phyloP scores from a whole-genome alignment of 2,888 invertebrate genomes.

The Acanthosepion pharaonis region DNA sequence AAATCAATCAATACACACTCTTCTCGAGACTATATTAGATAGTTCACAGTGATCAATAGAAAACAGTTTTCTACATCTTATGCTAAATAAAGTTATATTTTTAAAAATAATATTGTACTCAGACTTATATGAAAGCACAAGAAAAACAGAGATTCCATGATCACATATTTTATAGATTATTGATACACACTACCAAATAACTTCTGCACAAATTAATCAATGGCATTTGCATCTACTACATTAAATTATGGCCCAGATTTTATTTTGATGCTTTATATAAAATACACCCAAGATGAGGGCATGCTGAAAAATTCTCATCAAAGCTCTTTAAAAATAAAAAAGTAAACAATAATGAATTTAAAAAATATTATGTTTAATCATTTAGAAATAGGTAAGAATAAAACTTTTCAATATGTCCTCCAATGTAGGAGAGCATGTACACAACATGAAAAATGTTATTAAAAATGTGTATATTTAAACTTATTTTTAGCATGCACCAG shows the following conservation, averaged over 20 bases:
- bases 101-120: background rate
- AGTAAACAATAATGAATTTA: no score
- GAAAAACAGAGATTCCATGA: no score
- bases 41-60: background rate
- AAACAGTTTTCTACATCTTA: background rate
- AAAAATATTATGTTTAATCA: no score
- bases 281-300: background rate
- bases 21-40: background rate
- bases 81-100: background rate
- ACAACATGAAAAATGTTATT: no score
- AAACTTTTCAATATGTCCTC: no score
- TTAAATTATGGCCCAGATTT: background rate
- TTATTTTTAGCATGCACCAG: no score
- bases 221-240: background rate
- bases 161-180: background rate
- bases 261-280: background rate
- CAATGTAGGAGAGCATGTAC: no score
- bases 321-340: no score
- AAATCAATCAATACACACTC: constrained; percentile 33
- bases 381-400: no score
- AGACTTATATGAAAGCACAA: no score
- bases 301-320: no score
- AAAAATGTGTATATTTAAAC: no score
- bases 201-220: background rate
- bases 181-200: background rate